Percentiles rank a stretch among this genome's conserved stretches.
These are phyloP conservation scores for Nansenia antarctica DNA, from an alignment of 2,113 vertebrate genomes.

Conservation along the genomic window DNA sequence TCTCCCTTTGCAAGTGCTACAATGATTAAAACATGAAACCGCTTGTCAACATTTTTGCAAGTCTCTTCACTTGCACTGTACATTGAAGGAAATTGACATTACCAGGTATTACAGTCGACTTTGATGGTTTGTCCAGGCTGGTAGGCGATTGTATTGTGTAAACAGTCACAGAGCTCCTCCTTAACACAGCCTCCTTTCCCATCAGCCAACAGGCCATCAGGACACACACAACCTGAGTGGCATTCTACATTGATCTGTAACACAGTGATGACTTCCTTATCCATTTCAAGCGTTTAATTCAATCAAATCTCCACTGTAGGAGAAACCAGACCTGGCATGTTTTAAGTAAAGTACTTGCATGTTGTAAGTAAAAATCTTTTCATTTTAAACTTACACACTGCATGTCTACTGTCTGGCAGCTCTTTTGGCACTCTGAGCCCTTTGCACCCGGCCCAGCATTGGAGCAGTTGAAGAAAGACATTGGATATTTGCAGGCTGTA, in stretches of 20 bases:
- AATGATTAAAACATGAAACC: conserved; percentile 3
- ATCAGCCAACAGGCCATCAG: conserved; percentile 76
- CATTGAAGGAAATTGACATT: conserved; percentile 6
- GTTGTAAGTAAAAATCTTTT: neutral
- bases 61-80: too few species aligned
- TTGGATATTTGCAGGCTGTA: conserved; percentile 82
- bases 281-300: too few species aligned
- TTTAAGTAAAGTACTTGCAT: neutral
- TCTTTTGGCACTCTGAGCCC: conserved; percentile 87
- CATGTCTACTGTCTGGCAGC: conserved; percentile 83
- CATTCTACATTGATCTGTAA: conserved; percentile 81
- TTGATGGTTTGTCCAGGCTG: conserved; percentile 76
- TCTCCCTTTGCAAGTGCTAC: conserved; percentile 83
- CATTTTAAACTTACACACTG: conserved; percentile 80
- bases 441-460: conserved; percentile 48
- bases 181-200: conserved; percentile 80
- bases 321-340: neutral
- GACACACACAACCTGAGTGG: conserved; percentile 88
- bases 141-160: conserved; percentile 81
- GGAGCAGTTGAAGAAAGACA: conserved; percentile 84
- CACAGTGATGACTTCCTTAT: neutral
- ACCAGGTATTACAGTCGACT: conserved; percentile 92
- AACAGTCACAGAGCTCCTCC: conserved; percentile 80
- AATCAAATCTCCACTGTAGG: neutral
- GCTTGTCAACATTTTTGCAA: neutral